These are phyloP conservation scores for Drosophila picticornis DNA, from an alignment of 2,888 invertebrate genomes.

Conservation along the genomic window DNA sequence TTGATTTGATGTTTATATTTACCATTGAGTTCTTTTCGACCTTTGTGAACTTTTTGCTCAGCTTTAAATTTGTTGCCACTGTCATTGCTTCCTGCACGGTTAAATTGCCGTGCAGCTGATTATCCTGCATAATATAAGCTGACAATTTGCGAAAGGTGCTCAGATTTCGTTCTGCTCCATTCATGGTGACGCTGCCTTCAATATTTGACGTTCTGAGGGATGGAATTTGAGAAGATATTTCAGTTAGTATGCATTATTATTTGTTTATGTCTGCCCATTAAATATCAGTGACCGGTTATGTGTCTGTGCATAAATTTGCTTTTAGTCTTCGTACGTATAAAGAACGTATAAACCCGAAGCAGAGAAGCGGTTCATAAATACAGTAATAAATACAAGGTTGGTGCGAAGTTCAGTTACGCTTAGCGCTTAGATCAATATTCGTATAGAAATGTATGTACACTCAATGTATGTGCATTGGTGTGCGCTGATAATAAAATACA, in stretches of 20 bases:
- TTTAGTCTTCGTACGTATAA: conserved; percentile 1
- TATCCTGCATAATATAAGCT: conserved; percentile 98
- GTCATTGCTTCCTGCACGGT: conserved; percentile 97
- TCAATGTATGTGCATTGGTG: conserved; percentile 2
- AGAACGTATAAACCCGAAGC: conserved; percentile 7
- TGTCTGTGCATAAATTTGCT: conserved; percentile 1
- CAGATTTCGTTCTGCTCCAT: conserved; percentile 92
- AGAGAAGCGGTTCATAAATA: not conserved
- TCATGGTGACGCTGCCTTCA: conserved; percentile 94
- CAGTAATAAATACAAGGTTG: conserved; percentile 11
- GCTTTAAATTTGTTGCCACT: conserved; percentile 95
- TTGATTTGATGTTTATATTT: conserved; percentile 78
- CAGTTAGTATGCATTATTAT: not conserved
- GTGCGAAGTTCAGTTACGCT: conserved; percentile 55
- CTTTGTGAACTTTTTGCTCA: conserved; percentile 90
- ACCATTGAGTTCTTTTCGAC: conserved; percentile 94
- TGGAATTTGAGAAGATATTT: not conserved
- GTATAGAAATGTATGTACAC: not conserved
- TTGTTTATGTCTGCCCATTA: conserved; percentile 7
- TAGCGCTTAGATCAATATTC: conserved; percentile 35
- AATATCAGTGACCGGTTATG: conserved; percentile 12
- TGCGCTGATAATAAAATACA: not conserved
- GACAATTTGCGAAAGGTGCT: conserved; percentile 96
- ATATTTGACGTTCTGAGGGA: conserved; percentile 90
- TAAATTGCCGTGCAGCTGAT: conserved; percentile 95